Evolutionary conservation across 2,797 vertebrate species (phyloP).

Genomic region (Tragelaphus oryx): DNA sequence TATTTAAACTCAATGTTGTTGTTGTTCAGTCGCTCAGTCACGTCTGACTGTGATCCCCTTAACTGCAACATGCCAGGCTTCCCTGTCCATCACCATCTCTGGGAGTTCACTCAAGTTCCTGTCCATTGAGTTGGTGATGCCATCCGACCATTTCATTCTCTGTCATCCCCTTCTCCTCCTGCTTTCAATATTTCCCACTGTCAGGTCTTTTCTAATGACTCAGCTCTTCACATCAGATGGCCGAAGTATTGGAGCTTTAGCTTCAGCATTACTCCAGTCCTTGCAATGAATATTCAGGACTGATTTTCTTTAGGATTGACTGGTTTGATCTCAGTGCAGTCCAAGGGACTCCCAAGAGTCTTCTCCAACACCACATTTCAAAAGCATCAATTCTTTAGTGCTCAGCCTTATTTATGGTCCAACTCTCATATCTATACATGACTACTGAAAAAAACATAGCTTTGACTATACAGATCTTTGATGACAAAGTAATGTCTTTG

Average conservation of each 20-base stretch:
- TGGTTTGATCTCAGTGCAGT: neutral
- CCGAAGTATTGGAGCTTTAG: neutral
- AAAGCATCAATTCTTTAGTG: neutral
- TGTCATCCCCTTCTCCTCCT: neutral
- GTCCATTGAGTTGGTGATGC: neutral
- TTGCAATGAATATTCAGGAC: neutral
- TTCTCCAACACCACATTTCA: neutral
- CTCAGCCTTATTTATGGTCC: neutral
- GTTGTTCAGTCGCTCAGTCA: neutral
- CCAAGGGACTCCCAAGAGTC: neutral
- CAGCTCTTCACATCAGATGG: neutral
- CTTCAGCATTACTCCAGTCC: neutral
- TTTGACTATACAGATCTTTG: neutral
- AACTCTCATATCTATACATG: neutral
- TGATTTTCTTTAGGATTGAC: neutral
- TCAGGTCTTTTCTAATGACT: neutral
- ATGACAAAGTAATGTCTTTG: neutral
- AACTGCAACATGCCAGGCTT: neutral
- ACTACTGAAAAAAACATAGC: neutral
- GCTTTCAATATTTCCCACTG: neutral
- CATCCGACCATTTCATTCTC: rapidly evolving
- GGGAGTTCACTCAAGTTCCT: neutral
- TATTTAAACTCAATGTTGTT: neutral
- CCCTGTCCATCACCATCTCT: neutral
- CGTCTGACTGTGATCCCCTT: neutral